Percentiles rank a stretch among this genome's conserved stretches.
These are phyloP conservation scores for Maconellicoccus hirsutus DNA, from an alignment of 1,140 invertebrate species.

Conservation along the genomic window DNA sequence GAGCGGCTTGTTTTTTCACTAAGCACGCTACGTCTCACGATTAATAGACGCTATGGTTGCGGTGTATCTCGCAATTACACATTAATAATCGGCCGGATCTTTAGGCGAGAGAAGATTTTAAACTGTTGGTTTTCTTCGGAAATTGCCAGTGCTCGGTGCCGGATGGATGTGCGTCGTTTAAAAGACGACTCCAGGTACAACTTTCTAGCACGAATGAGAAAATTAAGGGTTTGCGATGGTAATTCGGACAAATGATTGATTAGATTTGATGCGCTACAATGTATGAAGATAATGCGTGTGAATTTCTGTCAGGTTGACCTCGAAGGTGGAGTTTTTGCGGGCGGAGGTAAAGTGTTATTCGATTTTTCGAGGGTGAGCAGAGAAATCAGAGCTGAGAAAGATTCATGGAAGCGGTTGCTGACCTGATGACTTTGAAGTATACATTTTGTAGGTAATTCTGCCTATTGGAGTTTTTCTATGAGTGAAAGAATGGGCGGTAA, in stretches of 20 bases:
- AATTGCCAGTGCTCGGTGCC: not conserved
- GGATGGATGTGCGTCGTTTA: too few species aligned
- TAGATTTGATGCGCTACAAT: not conserved
- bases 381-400: too few species aligned
- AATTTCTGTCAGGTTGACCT: too few species aligned
- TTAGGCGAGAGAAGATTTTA: not conserved
- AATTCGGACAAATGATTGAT: not conserved
- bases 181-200: not conserved
- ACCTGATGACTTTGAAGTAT: too few species aligned
- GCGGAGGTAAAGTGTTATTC: too few species aligned
- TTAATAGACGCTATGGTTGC: not conserved
- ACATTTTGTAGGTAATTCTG: too few species aligned
- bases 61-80: slow-evolving; percentile 1
- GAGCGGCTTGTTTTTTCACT: not conserved
- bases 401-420: too few species aligned
- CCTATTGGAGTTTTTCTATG: too few species aligned
- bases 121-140: not conserved
- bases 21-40: not conserved
- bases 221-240: not conserved
- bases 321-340: too few species aligned
- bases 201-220: not conserved
- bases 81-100: slow-evolving; percentile 22
- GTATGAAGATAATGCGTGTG: too few species aligned
- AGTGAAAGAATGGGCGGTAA: too few species aligned
- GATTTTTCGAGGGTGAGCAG: too few species aligned